Evolutionary conservation across 2,113 vertebrate genomes (phyloP), one percentile per base, ranked within the genome.

Genomic region (Grammomys surdaster): DNA sequence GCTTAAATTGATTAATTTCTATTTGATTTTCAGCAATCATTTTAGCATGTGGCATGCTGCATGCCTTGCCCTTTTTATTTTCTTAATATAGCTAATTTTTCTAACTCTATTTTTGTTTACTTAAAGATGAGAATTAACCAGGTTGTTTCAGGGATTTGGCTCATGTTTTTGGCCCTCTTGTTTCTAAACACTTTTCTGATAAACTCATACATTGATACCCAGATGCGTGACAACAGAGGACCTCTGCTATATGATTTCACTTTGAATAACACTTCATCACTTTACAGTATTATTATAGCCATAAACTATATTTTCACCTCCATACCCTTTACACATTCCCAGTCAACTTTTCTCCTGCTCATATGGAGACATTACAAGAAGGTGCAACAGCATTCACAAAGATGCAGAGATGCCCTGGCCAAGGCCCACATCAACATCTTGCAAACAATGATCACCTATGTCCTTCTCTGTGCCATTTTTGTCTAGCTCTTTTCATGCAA

Each of bases 71-170:
- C 69, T 63, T 67, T 69, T 33, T 86, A 86, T 69, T 48, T 86
- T 26, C 60, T 97, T 19, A 97, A 96, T 60, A 90, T 73, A 70
- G 58, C 67, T 33, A 87, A 54, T 58, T 96, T 96, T 75, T 93
- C 92, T 7, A 89, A 82, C 4, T 58, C 31, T n/a, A 7, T 84
- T 43, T 96, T 96, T 84, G 75, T 94, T 89, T 92, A 84, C 56
- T 54, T 97, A 4, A 97, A 95, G n/a, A 90, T 19, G n/a, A 89
- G 43, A 72, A 20, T 91, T 77, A 70, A 81, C 75, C 92, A 22
- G 43, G 63, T 88, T 3, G 43, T 95, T 76, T 88, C 7, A 24
- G 48, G 26, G 63, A 40, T 72, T 4, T 28, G 90, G 24, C 8
- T 92, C 40, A 40, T 40, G 40, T 40, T 40, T 40, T 40, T 40